A percentile compares a stretch with the other conserved stretches of the same genome.
These are phyloP conservation scores for Drosophila gaucha DNA, from an alignment of 2,888 invertebrate genomes.

Conservation along the genomic window DNA sequence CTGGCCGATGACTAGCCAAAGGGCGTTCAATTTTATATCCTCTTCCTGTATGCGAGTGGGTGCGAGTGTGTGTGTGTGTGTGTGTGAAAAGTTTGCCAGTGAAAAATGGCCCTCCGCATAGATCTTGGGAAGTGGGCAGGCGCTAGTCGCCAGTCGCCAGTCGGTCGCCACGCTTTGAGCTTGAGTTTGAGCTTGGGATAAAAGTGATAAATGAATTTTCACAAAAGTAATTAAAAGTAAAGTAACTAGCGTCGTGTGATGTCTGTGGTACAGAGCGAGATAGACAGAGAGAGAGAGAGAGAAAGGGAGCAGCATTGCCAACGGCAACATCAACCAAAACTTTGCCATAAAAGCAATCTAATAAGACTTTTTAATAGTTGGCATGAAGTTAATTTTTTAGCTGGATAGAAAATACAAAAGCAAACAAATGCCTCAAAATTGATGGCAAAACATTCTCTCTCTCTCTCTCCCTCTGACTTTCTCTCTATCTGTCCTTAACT, in stretches of 20 bases:
- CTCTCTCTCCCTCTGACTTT: background rate
- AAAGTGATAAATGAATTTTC: conserved; percentile 81
- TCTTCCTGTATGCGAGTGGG: conserved; percentile 8
- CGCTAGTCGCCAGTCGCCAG: conserved; percentile 41
- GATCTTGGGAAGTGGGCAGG: conserved; percentile 48
- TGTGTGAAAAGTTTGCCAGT: conserved; percentile 71
- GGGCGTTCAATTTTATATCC: conserved; percentile 79
- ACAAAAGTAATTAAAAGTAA: conserved; percentile 81
- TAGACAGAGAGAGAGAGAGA: background rate
- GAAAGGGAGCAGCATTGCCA: conserved; percentile 19
- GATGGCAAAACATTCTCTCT: conserved; percentile 37
- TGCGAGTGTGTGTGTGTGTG: conserved; percentile 26
- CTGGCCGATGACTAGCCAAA: conserved; percentile 79
- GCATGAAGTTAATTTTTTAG: conserved; percentile 57
- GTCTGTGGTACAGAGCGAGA: conserved; percentile 50
- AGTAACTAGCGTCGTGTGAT: conserved; percentile 79
- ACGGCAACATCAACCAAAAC: conserved; percentile 56
- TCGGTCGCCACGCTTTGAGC: conserved; percentile 49
- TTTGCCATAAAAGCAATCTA: conserved; percentile 76
- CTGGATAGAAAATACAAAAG: conserved; percentile 41
- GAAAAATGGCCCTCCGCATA: conserved; percentile 74
- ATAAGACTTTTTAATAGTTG: conserved; percentile 80
- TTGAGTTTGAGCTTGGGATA: conserved; percentile 72
- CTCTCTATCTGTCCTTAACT: background rate
- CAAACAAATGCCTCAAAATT: conserved; percentile 53